phyloP scores from a whole-genome alignment of 2,113 vertebrate genomes.

The Myiozetetes cayanensis region DNA sequence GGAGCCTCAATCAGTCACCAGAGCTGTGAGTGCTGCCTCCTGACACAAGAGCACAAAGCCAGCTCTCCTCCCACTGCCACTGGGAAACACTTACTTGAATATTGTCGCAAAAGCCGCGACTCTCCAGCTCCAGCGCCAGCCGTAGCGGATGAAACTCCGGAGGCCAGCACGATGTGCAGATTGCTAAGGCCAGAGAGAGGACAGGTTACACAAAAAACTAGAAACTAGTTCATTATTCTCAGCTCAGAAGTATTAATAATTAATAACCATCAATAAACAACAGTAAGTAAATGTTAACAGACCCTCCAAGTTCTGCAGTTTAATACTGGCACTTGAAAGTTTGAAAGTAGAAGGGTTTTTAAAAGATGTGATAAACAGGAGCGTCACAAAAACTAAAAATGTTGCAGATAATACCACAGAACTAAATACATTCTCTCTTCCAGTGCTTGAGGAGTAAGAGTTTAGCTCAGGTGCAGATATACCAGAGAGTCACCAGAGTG shows the following conservation, averaged over 20 bases:
- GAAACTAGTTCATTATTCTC: not conserved
- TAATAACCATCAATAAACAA: not conserved
- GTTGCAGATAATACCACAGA: not conserved
- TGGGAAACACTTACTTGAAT: slow-evolving; percentile 84
- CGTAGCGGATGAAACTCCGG: slow-evolving; percentile 88
- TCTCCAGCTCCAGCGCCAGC: slow-evolving; percentile 96
- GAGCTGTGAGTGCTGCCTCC: not conserved
- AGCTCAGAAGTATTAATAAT: not conserved
- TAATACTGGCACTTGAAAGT: not conserved
- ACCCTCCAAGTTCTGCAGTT: not conserved
- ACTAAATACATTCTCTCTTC: not conserved
- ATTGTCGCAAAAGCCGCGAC: slow-evolving; percentile 81
- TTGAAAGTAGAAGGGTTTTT: not conserved
- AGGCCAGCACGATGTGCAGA: slow-evolving; percentile 85
- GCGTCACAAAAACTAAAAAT: not conserved
- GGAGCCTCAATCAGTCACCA: not conserved
- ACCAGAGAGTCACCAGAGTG: accelerated
- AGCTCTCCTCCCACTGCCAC: not conserved
- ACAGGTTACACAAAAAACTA: not conserved
- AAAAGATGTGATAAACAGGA: not conserved
- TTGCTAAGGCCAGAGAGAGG: slow-evolving; percentile 72
- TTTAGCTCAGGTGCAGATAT: accelerated
- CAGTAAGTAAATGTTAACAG: not conserved
- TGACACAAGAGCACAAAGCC: not conserved
- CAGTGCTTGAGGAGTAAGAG: not conserved